Base-by-base conservation (phyloP, 2,888 invertebrate genomes). In the Agapostemon virescens region DNA sequence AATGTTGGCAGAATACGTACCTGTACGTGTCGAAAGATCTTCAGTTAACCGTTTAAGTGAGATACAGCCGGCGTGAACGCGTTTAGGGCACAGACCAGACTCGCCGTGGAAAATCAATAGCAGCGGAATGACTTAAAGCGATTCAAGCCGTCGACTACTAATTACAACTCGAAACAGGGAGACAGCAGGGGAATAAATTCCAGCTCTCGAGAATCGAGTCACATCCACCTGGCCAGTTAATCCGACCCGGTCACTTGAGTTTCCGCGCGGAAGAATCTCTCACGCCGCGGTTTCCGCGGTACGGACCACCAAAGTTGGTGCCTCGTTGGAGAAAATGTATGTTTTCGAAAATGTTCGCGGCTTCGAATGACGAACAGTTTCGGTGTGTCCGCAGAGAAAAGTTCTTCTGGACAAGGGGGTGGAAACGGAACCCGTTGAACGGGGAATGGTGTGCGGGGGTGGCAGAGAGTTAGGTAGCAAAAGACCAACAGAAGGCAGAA, bases 331-430 rank as follows among this genome's bases (percentile, higher is more conserved):
- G 71, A 71, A 77, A 85, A 86, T 86, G 81, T 86, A 81, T 79
- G 75, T 85, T 85, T 85, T 79, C 78, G 74, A 71, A 72, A 61
- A 83, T 45, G 79, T 74, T 79, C 79, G 61, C 63, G 20, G 63
- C 74, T 55, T 33, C 73, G 79, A 83, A 79, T 79, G 81, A 85
- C 77, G 78, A 86, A 81, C 77, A 78, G 84, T 75, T 49, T 64
- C 38, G 77, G 40, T 30, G 20, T 38, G n/a, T n/a, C 49, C 49
- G 49, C 49, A n/a, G 49, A 38, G 74, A 26, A n/a, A 42, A 26
- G 7, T n/a, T 40, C 30, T 20, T n/a, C 20, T 15, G 26, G 49
- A 52, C 38, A 38, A n/a, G 33, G 67, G 3, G 15, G 64, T 13
- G 38, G 64, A 38, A 67, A 42, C 40, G 23, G 26, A 40, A 26